Evolutionary conservation across 1,140 invertebrate species (phyloP).

Genomic region (Palaemon carinicauda): DNA sequence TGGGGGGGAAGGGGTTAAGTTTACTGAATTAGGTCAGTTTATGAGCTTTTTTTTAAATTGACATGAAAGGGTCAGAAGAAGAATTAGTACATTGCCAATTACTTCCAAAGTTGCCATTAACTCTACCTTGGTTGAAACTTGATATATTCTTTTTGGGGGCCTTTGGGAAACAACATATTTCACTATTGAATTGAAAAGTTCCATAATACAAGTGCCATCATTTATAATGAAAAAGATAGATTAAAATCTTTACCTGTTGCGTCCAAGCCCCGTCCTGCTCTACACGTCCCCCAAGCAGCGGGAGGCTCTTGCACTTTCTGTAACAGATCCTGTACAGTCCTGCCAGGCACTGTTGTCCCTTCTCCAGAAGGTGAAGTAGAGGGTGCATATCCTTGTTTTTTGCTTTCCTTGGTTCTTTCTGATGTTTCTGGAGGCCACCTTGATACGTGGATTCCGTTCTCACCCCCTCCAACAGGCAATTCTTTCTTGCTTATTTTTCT

Average conservation of each 20-base stretch:
- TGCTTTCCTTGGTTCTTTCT: not conserved
- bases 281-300: slow-evolving; percentile 36
- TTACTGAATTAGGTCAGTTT: no score
- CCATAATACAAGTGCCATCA: not conserved
- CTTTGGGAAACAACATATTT: no score
- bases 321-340: slow-evolving; percentile 6
- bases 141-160: no score
- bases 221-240: not conserved
- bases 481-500: not conserved
- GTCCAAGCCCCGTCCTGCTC: slow-evolving; percentile 23
- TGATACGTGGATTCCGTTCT: not conserved
- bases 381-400: not conserved
- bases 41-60: no score
- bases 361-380: not conserved
- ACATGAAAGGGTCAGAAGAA: no score
- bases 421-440: not conserved
- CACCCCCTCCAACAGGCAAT: not conserved
- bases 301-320: slow-evolving; percentile 20
- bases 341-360: not conserved
- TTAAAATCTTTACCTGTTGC: slow-evolving; percentile 20
- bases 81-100: no score
- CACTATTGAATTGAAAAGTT: no score
- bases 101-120: no score
- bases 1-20: no score
- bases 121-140: no score